Evolutionary conservation across 2,113 vertebrate genomes (phyloP), one percentile per base, ranked within the genome.

Genomic region (Tautogolabrus adspersus): DNA sequence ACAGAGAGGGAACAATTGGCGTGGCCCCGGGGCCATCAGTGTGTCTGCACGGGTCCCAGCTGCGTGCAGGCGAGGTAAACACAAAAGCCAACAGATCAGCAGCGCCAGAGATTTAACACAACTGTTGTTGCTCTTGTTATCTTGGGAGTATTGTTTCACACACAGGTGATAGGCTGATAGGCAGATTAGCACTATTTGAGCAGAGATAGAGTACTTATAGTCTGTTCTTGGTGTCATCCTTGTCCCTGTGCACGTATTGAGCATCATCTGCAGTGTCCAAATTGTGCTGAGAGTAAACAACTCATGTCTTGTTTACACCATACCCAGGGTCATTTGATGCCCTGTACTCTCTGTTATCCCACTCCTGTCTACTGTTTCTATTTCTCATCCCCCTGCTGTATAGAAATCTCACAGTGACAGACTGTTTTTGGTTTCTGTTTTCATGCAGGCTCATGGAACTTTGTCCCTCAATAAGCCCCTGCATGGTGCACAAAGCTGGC

Each of bases 41-140:
- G 51, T 62, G 61, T 61, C 86, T 81, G 37, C 59, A 22, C 49
- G 56, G 75, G 68, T 69, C 79, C 74, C 87, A 88, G 83, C 90
- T 90, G 86, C 56, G 71, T 67, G 70, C 75, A 72, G 75, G 61
- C 42, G 40, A 68, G 75, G 58, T 67, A 38, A 84, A 58, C 79
- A 90, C 90, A 91, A 89, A 86, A 88, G 75, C 52, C 58, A 56
- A 52, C 66, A 83, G 75, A 81, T 75, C 67, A 73, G 38, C 58
- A 73, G 34, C 52, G 66, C 79, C 78, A 65, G 59, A 69, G 52
- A 84, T 68, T 66, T 37, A 10, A 57, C 70, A 69, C 64, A 19
- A 63, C 71, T 82, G 65, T 54, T 86, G 61, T 75, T 88, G 80
- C 30, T 34, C 30, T 34, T 26, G 26, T 90, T 91, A 78, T 86